Evolutionary conservation across 2,888 invertebrate genomes (phyloP), one percentile per base, ranked within the genome.

Genomic region (Nudaria mundana): DNA sequence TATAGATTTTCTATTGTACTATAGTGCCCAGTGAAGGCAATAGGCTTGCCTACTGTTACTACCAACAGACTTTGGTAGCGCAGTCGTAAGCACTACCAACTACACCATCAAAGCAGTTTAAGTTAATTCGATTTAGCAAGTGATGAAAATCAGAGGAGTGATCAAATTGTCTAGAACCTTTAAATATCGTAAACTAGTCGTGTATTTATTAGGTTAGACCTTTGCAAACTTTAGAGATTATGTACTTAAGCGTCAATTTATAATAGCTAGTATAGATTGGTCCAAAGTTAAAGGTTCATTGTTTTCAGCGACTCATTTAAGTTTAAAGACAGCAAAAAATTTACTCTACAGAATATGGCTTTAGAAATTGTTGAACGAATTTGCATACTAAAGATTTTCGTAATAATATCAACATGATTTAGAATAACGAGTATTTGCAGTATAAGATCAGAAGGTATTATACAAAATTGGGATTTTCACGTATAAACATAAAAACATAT

Each of bases 1-100:
- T n/a, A n/a, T n/a, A n/a, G 60, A 65, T 63, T 59, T 53, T 49
- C 39, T 51, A 48, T 39, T 52, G 44, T 38, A 35, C 46, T 44
- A n/a, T n/a, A n/a, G n/a, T n/a, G n/a, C n/a, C n/a, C n/a, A n/a
- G n/a, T n/a, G n/a, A n/a, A n/a, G n/a, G 33, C 48, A 44, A 8
- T 36, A 40, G 31, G 48, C 23, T 24, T 35, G 37, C 40, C 42
- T 49, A 37, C 30, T 29, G 23, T 18, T n/a, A 12, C 11, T 31
- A n/a, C n/a, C n/a, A n/a, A n/a, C n/a, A n/a, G n/a, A n/a, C n/a
- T n/a, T n/a, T n/a, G n/a, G n/a, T n/a, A n/a, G n/a, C n/a, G n/a
- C n/a, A n/a, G n/a, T n/a, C n/a, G n/a, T n/a, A n/a, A n/a, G n/a
- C n/a, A n/a, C n/a, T n/a, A n/a, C n/a, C n/a, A n/a, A n/a, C n/a